Evolutionary conservation across 2,113 vertebrate genomes (phyloP).

Genomic region (Ammodytes marinus): DNA sequence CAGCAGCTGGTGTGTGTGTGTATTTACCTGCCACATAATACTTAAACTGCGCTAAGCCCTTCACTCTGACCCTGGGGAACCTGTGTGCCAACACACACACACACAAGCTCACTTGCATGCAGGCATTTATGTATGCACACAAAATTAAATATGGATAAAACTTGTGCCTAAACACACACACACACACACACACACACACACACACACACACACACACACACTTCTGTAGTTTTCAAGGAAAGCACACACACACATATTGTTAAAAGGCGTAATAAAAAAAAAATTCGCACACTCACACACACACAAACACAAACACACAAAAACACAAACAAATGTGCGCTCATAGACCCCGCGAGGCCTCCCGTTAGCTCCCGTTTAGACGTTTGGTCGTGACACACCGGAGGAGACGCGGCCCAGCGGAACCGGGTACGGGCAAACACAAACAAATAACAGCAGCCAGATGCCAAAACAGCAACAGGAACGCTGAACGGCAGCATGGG

Average conservation of each 20-base stretch:
- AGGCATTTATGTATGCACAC: background rate
- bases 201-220: background rate
- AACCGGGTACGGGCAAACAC: constrained; percentile 73
- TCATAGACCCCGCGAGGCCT: constrained; percentile 68
- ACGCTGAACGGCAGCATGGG: constrained; percentile 32
- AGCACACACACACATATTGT: constrained; percentile 6
- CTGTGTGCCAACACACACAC: constrained; percentile 12
- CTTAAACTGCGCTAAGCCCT: constrained; percentile 40
- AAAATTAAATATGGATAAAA: constrained; percentile 40
- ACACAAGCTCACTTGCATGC: constrained; percentile 1
- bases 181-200: constrained; percentile 12
- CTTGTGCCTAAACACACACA: constrained; percentile 14
- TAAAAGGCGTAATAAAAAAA: constrained; percentile 34
- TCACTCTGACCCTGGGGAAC: constrained; percentile 67
- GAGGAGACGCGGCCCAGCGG: constrained; percentile 79
- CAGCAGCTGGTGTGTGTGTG: constrained; percentile 55
- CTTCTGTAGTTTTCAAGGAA: background rate
- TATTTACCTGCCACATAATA: constrained; percentile 70
- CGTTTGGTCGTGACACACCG: constrained; percentile 72
- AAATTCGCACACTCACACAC: constrained; percentile 3
- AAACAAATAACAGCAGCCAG: constrained; percentile 76
- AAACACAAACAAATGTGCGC: constrained; percentile 9
- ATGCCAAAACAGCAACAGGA: constrained; percentile 75
- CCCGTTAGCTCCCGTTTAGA: constrained; percentile 71
- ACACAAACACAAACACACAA: constrained; percentile 30